Base-by-base conservation (phyloP, 2,888 invertebrate species). In the Eristalis tenax region DNA sequence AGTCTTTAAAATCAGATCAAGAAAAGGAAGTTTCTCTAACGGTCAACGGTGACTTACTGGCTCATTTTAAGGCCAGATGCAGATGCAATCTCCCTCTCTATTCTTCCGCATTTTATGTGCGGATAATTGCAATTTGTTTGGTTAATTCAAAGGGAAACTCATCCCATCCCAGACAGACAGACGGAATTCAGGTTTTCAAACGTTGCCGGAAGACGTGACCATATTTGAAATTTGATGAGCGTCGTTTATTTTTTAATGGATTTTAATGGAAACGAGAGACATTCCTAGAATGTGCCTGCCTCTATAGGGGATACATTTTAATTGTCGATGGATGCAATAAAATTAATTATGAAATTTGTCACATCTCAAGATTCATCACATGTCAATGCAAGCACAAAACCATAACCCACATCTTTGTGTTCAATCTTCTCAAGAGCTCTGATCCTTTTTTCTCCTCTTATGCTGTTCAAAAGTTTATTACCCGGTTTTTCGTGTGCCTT, bases 1-100 rank as follows among this genome's bases (percentile, higher is more conserved):
- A 8, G 50, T 50, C 50, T 18, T 50, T 50, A 50, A 66, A 86
- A 82, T 74, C 68, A 78, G 77, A 82, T 43, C 82, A 74, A 64
- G 23, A 35, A 26, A 38, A 69, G 22, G 50, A 65, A 50, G 63
- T 4, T 40, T 63, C 57, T 70, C 35, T 26, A 26, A 18, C 65
- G 11, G 57, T 71, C 66, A 63, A 61, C 61, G 43, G 23, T 40
- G 64, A 50, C 50, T 50, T 68, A 32, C 32, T 68, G 43, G 11
- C 15, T 22, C n/a, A n/a, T n/a, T 6, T 13, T 8, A 28, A 43
- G 59, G 32, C 2, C 84, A 84, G 75, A 71, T 71, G 84, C 66
- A 18, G 8, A 28, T 23, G 11, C 59, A 50, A 50, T 77, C 32
- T 32, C 5, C n/a, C n/a, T 26, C 26, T 0, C 56, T 38, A 57